phyloP scores from a whole-genome alignment of 35 echinoderm and acorn worm species.

The Apostichopus californicus region DNA sequence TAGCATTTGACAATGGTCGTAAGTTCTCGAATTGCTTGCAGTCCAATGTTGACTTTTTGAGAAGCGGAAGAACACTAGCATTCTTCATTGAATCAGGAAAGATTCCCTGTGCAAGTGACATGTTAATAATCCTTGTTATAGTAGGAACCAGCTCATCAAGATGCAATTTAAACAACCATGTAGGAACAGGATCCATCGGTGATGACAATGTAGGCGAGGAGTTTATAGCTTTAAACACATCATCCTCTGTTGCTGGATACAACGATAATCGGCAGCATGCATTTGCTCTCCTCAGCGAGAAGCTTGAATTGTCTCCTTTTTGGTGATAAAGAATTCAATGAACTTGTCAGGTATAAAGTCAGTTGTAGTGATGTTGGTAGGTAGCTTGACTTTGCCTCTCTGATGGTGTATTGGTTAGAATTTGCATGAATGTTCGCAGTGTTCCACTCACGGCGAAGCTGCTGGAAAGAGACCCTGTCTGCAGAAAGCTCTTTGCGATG shows the following conservation, averaged over 20 bases:
- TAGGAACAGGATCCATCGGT: neutral
- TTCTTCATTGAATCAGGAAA: neutral
- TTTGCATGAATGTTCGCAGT: neutral
- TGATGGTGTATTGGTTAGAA: neutral
- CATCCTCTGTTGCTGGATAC: conserved; percentile 28
- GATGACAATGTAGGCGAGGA: neutral
- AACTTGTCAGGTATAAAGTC: neutral
- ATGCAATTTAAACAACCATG: neutral
- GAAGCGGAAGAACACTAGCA: conserved; percentile 7
- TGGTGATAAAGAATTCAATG: neutral
- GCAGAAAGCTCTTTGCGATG: neutral
- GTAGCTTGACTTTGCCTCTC: neutral
- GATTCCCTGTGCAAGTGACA: neutral
- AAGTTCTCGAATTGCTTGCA: neutral
- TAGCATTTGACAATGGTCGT: conserved; percentile 3
- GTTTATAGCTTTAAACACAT: neutral
- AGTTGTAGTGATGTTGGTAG: neutral
- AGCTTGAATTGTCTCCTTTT: neutral
- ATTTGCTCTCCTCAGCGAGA: neutral
- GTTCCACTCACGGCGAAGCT: neutral
- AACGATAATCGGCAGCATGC: neutral
- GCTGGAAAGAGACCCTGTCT: neutral
- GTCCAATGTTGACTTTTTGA: conserved; percentile 23
- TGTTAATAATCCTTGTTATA: neutral
- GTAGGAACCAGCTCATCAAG: neutral